Base-by-base conservation (phyloP, 1,140 invertebrate species). In the Rhynchophorus ferrugineus region DNA sequence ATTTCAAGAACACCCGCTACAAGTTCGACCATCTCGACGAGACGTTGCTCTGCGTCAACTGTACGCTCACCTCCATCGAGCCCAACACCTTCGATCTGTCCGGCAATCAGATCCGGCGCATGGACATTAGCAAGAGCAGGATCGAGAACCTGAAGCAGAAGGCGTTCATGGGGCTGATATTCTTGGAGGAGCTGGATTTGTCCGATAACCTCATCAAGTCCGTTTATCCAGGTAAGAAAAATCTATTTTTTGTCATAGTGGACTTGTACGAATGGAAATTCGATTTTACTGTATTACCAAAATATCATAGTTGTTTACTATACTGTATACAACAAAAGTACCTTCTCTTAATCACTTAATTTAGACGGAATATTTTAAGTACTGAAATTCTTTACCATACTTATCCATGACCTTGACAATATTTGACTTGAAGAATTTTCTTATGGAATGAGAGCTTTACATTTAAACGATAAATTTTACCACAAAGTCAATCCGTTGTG, bases 1-100 rank as follows among this genome's bases (percentile, higher is more conserved):
- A 54, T 46, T 69, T 69, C 55, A 63, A 61, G 33, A 47, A 18
- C 36, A 67, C 65, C 13, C 48, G 48, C 8, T 69, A 69, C 49
- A 56, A 64, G 21, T 69, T 69, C 39, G 68, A 69, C 36, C 66
- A 64, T 49, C 49, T 69, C 19, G 68, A 69, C 49, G 65, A 69
- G 56, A 67, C 66, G 14, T 22, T 69, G 7, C 44, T 44, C 33
- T 69, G 67, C 44, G 20, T 62, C 1, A 65, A 66, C 49, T 69
- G 67, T 44, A 62, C 49, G 9, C 39, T 69, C 6, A 58, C 52
- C 1, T 49, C 18, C 1, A 52, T 69, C 11, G 60, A 63, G 47
- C 35, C 61, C 2, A 57, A 58, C 20, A 57, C 61, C n/a, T 69
- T 69, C 36, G 67, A 68, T 49, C 59, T 68, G 14, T 60, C 63